phyloP scores from a whole-genome alignment of 64 coral and sea anemone species.

The Stichodactyla mertensii region DNA sequence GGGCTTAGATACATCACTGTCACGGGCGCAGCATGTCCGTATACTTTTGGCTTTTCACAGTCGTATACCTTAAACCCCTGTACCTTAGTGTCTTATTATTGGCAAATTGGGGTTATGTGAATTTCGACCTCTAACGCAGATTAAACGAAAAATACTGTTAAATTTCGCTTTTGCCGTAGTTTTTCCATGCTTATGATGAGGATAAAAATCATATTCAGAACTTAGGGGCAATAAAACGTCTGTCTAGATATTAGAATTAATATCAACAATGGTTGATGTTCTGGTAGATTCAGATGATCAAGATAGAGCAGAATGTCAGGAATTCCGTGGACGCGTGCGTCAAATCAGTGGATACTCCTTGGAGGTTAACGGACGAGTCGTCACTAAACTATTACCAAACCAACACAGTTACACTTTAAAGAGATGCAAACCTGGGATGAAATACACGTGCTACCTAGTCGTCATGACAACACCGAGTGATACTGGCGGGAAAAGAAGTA shows the following conservation, averaged over 20 bases:
- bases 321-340: constrained; percentile 49
- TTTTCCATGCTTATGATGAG: too few relatives aligned
- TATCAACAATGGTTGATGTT: background rate
- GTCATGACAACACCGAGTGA: constrained; percentile 21
- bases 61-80: too few relatives aligned
- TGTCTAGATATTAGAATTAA: background rate
- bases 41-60: too few relatives aligned
- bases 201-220: too few relatives aligned
- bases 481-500: background rate
- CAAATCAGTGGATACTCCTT: constrained; percentile 51
- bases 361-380: constrained; percentile 60
- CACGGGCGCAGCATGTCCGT: too few relatives aligned
- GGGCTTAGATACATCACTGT: too few relatives aligned
- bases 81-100: too few relatives aligned
- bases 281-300: background rate
- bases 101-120: too few relatives aligned
- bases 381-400: constrained; percentile 29
- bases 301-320: background rate
- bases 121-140: too few relatives aligned
- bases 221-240: too few relatives aligned
- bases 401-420: constrained; percentile 35
- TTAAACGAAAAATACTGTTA: too few relatives aligned
- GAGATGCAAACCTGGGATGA: constrained; percentile 64
- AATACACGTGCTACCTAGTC: constrained; percentile 70
- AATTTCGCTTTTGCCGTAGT: too few relatives aligned